Base-by-base conservation (phyloP, 1,140 invertebrate species). In the Megalopta genalis region DNA sequence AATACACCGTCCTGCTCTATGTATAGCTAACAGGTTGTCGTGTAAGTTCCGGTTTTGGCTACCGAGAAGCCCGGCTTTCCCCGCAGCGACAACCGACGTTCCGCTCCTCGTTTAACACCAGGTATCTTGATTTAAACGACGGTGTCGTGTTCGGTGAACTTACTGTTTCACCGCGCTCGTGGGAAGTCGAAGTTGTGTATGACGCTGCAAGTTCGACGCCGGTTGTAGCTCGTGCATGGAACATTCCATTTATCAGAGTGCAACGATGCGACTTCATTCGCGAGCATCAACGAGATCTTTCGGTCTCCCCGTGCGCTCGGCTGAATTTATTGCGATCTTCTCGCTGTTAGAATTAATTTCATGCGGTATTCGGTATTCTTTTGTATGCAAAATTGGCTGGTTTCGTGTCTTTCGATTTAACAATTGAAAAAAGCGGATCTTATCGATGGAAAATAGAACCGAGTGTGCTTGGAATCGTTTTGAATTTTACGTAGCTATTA, bases 121-220 rank as follows among this genome's bases (percentile, higher is more conserved):
- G 25, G 59, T 9, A 27, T 25, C 59, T 60, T 60, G 54, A 57
- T 57, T 57, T 57, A 57, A n/a, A 57, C 6, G 54, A 21, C 54
- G 6, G 54, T n/a, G 54, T n/a, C 54, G 54, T n/a, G 54, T 21
- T 57, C 54, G 54, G 54, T 57, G 54, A 57, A 57, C 54, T 57
- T 57, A 57, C 54, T 21, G 21, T n/a, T n/a, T 57, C 54, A 21
- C 54, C 9, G 21, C n/a, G 18, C 8, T 57, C 54, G n/a, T 57
- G 54, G 54, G 54, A n/a, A 57, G 54, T 57, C 54, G 54, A 52
- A 52, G 54, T 57, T 57, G 54, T 21, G 21, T n/a, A 57, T 57
- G 54, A n/a, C 54, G n/a, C n/a, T 5, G n/a, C 54, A 57, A 57
- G 21, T 57, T 57, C 8, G 54, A 57, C 32, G n/a, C 54, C 21